phyloP scores from a whole-genome alignment of 1,140 invertebrate species.

The Callitettix versicolor region DNA sequence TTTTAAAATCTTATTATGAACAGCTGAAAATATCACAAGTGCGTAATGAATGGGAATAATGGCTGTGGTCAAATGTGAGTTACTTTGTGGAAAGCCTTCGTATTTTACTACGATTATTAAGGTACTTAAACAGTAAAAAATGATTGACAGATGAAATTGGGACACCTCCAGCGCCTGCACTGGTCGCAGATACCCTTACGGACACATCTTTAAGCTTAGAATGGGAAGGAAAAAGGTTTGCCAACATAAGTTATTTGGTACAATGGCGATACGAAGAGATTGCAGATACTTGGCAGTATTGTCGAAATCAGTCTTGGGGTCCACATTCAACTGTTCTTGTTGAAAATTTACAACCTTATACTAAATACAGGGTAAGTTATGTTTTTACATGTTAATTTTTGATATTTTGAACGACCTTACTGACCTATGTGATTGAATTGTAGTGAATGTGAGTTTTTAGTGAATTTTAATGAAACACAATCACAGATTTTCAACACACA shows the following conservation, averaged over 20 bases:
- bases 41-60: too few relatives aligned
- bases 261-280: slow-evolving; percentile 64
- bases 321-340: slow-evolving; percentile 54
- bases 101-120: too few relatives aligned
- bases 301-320: slow-evolving; percentile 53
- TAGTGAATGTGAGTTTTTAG: too few relatives aligned
- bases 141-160: slow-evolving; percentile 43
- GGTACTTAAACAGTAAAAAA: too few relatives aligned
- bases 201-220: slow-evolving; percentile 64
- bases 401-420: too few relatives aligned
- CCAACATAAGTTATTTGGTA: slow-evolving; percentile 54
- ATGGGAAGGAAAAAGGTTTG: slow-evolving; percentile 50
- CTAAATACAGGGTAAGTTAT: slow-evolving; percentile 66
- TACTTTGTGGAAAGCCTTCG: too few relatives aligned
- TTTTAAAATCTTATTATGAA: too few relatives aligned
- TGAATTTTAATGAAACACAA: too few relatives aligned
- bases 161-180: slow-evolving; percentile 55
- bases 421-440: too few relatives aligned
- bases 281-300: slow-evolving; percentile 59
- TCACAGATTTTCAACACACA: too few relatives aligned
- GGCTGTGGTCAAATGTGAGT: too few relatives aligned
- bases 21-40: too few relatives aligned
- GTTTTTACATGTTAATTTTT: neutral
- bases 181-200: slow-evolving; percentile 62
- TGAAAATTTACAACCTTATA: slow-evolving; percentile 70